A percentile compares a stretch with the other conserved stretches of the same genome.
Evolutionary conservation across 2,113 vertebrate species (phyloP).

Genomic region (Lophochroa leadbeateri): DNA sequence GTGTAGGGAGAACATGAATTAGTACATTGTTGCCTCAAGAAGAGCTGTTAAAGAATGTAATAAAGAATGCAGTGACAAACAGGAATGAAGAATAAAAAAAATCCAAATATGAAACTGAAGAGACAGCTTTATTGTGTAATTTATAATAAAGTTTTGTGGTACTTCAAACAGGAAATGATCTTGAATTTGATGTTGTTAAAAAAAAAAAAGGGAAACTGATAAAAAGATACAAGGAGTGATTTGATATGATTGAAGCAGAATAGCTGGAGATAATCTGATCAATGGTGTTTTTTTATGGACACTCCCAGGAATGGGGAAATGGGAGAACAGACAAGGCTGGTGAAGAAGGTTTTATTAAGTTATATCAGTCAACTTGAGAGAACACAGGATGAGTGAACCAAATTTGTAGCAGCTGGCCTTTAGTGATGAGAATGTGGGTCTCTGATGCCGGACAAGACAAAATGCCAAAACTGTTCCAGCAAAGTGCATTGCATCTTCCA

Average conservation of each 20-base stretch:
- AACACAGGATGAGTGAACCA: background rate
- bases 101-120: background rate
- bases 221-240: background rate
- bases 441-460: background rate
- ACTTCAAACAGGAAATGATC: slow-evolving; percentile 24
- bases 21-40: slow-evolving; percentile 4
- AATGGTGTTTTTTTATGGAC: background rate
- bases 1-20: background rate
- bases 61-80: slow-evolving; percentile 9
- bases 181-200: slow-evolving; percentile 19
- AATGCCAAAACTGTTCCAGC: background rate
- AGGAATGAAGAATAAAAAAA: background rate
- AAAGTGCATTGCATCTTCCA: background rate
- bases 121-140: slow-evolving; percentile 25
- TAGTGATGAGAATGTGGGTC: background rate
- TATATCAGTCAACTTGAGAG: background rate
- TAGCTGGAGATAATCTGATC: slow-evolving; percentile 16
- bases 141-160: slow-evolving; percentile 34
- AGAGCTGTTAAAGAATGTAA: background rate
- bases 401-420: background rate
- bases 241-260: background rate
- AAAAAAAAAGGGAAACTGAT: slow-evolving; percentile 5
- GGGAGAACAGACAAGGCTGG: background rate
- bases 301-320: background rate
- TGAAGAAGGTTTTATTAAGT: slow-evolving; percentile 11